Base-by-base conservation (phyloP, 1,140 invertebrate genomes). In the Cheumatopsyche charites region DNA sequence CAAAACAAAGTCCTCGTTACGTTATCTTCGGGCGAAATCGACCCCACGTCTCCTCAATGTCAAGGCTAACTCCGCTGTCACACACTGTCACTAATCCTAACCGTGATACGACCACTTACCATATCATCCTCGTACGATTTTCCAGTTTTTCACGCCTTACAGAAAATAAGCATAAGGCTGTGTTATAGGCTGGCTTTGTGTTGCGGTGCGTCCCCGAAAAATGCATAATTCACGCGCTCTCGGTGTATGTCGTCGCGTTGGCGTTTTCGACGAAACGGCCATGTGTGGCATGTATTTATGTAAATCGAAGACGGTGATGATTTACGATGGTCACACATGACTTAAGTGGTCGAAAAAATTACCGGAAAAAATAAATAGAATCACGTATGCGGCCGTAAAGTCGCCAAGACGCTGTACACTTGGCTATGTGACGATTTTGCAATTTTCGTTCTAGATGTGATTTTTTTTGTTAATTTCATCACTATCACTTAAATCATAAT, bases 241-340 rank as follows among this genome's bases (percentile, higher is more conserved):
- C n/a, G n/a, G n/a, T n/a, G n/a, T n/a, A 17, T 66, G 43, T 66
- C 42, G 43, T 42, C 29, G 62, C 17, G 62, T 65, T 65, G 62
- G 62, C 62, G 62, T 65, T 65, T 65, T 26, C 29, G 29, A 36
- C 29, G 29, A 36, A 36, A 36, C 29, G 29, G 9, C 29, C 29
- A 36, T 36, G 29, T 36, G 29, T 42, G 26, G 62, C 19, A 66
- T 66, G 63, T 66, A 66, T 66, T 66, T 66, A 66, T 66, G 63
- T 47, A 66, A 66, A 66, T 66, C 63, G 63, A 12, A n/a, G 21
- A n/a, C 36, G 21, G 12, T 25, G 63, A 66, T 66, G 63, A 66
- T 66, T 66, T 66, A 66, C 41, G 63, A 45, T 66, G 6, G 41
- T 66, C 23, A 21, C 42, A 42, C 19, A 45, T n/a, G 23, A 25